Evolutionary conservation across 2,113 vertebrate genomes (phyloP), one percentile per base, ranked within the genome.

Genomic region (Dermatemys mawii): DNA sequence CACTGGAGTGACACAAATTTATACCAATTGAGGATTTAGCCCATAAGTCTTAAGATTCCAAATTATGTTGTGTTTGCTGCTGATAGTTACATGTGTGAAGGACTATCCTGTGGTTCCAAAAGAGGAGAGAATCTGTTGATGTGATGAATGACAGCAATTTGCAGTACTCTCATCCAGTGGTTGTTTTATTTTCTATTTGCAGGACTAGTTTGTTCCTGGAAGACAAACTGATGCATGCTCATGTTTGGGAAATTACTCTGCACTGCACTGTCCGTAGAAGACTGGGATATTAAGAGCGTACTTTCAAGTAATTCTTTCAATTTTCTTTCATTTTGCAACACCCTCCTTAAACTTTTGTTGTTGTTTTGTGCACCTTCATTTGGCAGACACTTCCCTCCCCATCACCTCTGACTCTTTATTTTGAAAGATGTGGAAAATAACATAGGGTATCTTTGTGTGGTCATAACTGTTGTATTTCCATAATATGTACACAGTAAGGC

Each of bases 271-370:
- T 12, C 89, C 1, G 1, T 21, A 16, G 90, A 90, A 90, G 70
- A 90, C 12, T 76, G 84, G 88, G 50, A 84, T 51, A 50, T 70
- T 90, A 92, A 90, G 6, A 95, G 26, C 26, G 70, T 55, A 54
- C 0, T 32, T 46, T 82, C 55, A 81, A 93, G 81, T 70, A 60
- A 82, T 38, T 75, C 32, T 67, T 90, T 90, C 86, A 0, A 8
- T 51, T 83, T 67, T 9, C 46, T 54, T 84, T 49, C 38, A 49
- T 35, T 86, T 95, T 92, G 84, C 1, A 0, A 24, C 44, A 81
- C 41, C 24, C 88, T 84, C 51, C 29, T 83, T 92, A 80, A 86
- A 78, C 41, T 21, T 78, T 53, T 6, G 79, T 89, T 46, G 26
- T 57, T 63, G 73, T 13, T 67, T 75, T 86, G 55, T 92, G 11